Evolutionary conservation across 2,888 invertebrate genomes (phyloP), one percentile per base, ranked within the genome.

Genomic region (Eilema depressum): DNA sequence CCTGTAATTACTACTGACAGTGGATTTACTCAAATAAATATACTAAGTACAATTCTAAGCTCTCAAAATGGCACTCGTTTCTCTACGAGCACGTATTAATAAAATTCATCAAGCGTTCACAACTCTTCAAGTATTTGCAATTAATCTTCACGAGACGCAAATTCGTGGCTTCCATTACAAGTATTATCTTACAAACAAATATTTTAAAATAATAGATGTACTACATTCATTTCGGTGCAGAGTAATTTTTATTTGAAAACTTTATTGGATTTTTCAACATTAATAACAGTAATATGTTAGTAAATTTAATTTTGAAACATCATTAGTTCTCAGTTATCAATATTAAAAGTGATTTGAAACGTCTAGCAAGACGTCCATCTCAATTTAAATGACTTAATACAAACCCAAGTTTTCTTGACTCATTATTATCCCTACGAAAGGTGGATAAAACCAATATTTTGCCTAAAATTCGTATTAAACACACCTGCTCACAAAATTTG

Each of bases 381-480:
- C 75, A 80, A 80, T 75, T 71, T 75, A 77, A 74, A 72, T 66
- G 28, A 69, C 69, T 57, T 67, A 69, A 76, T 75, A 68, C 60
- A 64, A 68, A 59, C 59, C 62, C 62, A 72, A 73, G 71, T 75
- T 72, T 75, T 76, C 80, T 78, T 75, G 71, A 80, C 78, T 76
- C 80, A 79, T 83, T 79, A 82, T 78, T 78, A 77, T 72, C 79
- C 74, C 71, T 69, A 71, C 68, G 68, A 71, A 76, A 75, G 76
- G 73, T 79, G 68, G 74, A 79, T 87, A 86, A 85, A 85, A 82
- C 84, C 85, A 76, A 89, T 88, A 89, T 89, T 89, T 89, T 85
- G 85, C 89, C 89, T 90, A 89, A 92, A 92, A 90, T 89, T 88
- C 89, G 79, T 88, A 92, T 92, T 89, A 91, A 86, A 78, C 89